phyloP scores from a whole-genome alignment of 37 sponge, comb jelly and placozoan species.

The Geodia barretti region DNA sequence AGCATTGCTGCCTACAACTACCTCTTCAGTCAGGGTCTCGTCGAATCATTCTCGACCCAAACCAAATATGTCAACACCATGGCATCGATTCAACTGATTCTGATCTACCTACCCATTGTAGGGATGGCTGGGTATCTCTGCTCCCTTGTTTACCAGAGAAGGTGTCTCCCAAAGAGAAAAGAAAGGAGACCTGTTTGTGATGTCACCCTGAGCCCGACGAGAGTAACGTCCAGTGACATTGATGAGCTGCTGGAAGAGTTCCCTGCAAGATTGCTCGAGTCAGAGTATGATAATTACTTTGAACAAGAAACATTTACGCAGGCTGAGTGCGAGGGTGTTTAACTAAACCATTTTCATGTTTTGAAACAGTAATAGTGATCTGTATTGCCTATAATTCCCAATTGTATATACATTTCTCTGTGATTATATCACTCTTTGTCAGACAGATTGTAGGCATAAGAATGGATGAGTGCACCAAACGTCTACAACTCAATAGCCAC shows the following conservation, averaged over 20 bases:
- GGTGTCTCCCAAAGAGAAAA: neutral
- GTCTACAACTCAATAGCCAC: no score
- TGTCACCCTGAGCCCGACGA: neutral
- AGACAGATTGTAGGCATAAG: no score
- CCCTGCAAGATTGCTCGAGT: neutral
- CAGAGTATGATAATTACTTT: neutral
- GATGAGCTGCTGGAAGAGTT: neutral
- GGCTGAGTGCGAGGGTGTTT: no score
- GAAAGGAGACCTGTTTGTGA: neutral
- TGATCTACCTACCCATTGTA: slow-evolving; percentile 30
- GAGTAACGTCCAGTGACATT: neutral
- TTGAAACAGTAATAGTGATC: no score
- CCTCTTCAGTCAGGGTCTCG: neutral
- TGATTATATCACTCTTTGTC: no score
- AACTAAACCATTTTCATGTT: no score
- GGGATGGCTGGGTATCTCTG: slow-evolving; percentile 7
- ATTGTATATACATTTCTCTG: no score
- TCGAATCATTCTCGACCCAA: neutral
- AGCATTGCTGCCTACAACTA: slow-evolving; percentile 16
- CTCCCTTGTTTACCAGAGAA: neutral
- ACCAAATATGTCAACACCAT: neutral
- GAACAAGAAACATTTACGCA: no score
- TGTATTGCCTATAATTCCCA: no score
- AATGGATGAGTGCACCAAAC: no score
- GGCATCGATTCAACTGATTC: slow-evolving; percentile 1